A percentile compares a stretch with the other conserved stretches of the same genome.
Conservation (phyloP, 2,797 vertebrate species). For the Peromyscus attwateri region DNA sequence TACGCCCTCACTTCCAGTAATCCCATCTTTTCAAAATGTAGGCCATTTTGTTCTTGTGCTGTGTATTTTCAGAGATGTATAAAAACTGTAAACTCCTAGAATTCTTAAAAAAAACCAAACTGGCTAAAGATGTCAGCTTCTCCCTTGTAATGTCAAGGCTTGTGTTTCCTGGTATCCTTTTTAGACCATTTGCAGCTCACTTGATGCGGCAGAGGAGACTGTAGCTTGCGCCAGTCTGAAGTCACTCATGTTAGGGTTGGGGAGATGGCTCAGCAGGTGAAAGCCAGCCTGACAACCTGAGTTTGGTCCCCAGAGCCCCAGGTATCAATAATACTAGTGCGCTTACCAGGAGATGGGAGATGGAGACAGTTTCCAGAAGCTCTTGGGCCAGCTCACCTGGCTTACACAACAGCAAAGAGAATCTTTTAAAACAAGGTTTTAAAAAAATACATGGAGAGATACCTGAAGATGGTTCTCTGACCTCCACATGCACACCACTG, state of each 20-base stretch:
- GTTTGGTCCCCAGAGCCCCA: background rate
- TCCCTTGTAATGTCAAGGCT: background rate
- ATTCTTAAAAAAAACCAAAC: background rate
- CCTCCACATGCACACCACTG: background rate
- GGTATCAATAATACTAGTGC: background rate
- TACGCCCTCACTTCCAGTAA: background rate
- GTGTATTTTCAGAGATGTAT: background rate
- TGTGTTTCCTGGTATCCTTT: background rate
- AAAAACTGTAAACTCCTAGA: slow-evolving; percentile 2
- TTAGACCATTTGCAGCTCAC: slow-evolving; percentile 1
- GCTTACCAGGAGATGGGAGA: background rate
- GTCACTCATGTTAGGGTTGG: background rate
- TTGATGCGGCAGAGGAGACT: background rate
- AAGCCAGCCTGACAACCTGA: background rate
- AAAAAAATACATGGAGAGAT: background rate
- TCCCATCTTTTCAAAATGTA: background rate
- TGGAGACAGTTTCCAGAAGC: background rate
- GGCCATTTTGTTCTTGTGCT: background rate
- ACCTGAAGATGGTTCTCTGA: background rate
- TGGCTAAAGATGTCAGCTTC: background rate
- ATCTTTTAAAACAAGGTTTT: background rate
- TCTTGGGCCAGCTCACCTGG: background rate
- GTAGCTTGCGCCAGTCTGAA: background rate
- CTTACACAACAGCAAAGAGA: background rate
- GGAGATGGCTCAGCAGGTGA: background rate